Evolutionary conservation across 2,888 invertebrate genomes (phyloP), one percentile per base, ranked within the genome.

Genomic region (Opisthograptis luteolata): DNA sequence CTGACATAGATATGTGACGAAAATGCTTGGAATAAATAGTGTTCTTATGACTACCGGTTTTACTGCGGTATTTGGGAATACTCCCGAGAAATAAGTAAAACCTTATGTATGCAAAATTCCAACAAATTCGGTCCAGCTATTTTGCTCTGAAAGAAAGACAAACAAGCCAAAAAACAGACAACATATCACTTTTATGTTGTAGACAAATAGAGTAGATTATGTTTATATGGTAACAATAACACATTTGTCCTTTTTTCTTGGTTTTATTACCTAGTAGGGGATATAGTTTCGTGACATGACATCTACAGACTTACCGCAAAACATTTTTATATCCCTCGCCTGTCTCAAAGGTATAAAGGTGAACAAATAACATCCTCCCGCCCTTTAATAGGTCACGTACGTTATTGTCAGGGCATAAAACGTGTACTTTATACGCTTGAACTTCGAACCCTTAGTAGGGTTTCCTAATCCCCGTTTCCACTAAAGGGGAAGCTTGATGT

Each of bases 381-480:
- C 52, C 37, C 41, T 52, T 39, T 25, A 41, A 17, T 22, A 37
- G 27, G 36, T 32, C 52, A 48, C 25, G 10, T 43, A 42, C 44
- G 13, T 35, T 25, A 48, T n/a, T 54, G 28, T 39, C 34, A 49
- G 44, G 35, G 35, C 20, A 55, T 53, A 42, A 50, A 51, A 15
- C 34, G 35, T 50, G 37, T 51, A 41, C 35, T 35, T 40, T 51
- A 51, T 53, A 47, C 31, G 57, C 44, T 42, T 62, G 60, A 66
- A 66, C 64, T 61, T 58, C 37, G 57, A 63, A 50, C 59, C 60
- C 53, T 61, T 51, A 44, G 58, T 44, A 60, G 34, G 69, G 74
- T 58, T 72, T 73, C 73, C 40, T 59, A 54, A 60, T 56, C 61
- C 45, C 58, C n/a, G n/a, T n/a, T n/a, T 58, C 30, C 31, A 37